Conservation (phyloP, 2,888 invertebrate genomes). For the Ochlodes sylvanus region DNA sequence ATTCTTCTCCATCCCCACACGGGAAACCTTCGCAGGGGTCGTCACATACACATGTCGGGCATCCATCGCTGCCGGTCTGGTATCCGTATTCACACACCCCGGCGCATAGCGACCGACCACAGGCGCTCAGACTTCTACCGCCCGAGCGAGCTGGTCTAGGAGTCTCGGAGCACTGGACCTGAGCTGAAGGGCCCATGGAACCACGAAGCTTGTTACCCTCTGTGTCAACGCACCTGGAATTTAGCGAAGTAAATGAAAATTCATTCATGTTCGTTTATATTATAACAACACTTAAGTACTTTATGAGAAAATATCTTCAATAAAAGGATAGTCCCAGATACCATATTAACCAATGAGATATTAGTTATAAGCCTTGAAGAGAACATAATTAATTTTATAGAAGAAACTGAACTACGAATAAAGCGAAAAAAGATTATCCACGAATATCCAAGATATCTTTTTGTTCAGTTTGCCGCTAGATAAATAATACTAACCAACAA, state of each 20-base stretch:
- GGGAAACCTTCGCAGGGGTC: conserved; percentile 93
- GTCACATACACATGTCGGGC: conserved; percentile 94
- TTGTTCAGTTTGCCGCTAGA: too few species aligned
- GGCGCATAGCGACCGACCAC: conserved; percentile 90
- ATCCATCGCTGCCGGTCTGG: conserved; percentile 88
- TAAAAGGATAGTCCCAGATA: too few species aligned
- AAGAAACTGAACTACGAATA: too few species aligned
- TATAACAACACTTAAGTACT: too few species aligned
- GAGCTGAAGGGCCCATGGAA: conserved; percentile 91
- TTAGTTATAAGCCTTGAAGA: too few species aligned
- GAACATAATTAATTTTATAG: too few species aligned
- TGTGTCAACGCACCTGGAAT: conserved; percentile 88
- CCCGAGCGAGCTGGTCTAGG: conserved; percentile 67
- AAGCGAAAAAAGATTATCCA: too few species aligned
- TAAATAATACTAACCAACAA: conserved; percentile 86
- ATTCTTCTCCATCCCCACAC: conserved; percentile 89
- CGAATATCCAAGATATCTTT: too few species aligned
- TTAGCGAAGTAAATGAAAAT: not conserved
- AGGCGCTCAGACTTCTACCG: conserved; percentile 84
- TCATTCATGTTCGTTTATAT: not conserved
- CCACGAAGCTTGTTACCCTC: conserved; percentile 91
- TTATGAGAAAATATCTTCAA: too few species aligned
- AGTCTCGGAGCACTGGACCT: conserved; percentile 86
- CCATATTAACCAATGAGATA: too few species aligned
- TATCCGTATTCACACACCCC: conserved; percentile 95